Base-by-base conservation (phyloP, 2,113 vertebrate genomes). In the Petromus typicus region DNA sequence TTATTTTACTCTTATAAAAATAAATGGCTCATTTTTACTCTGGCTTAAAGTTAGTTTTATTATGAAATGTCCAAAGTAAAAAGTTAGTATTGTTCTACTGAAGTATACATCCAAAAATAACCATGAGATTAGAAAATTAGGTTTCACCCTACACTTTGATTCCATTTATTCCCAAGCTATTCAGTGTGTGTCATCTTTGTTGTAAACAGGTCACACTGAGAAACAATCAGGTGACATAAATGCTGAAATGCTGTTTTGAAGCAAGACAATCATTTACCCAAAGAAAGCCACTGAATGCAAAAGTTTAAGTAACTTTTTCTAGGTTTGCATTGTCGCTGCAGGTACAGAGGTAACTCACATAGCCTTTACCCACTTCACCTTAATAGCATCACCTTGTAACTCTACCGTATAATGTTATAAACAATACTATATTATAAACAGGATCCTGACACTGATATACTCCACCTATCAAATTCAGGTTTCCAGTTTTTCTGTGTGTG, bases 1-100 rank as follows among this genome's bases (percentile, higher is more conserved):
- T 96, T 34, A 43, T 91, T 92, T 96, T 94, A 51, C 61, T 90
- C 64, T 83, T 43, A 85, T 76, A 66, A 63, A 95, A 95, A 63
- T 73, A 90, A 78, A 66, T 76, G 40, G 4, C n/a, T 73, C 7
- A 34, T 30, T 95, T 97, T 92, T 83, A 93, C 92, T 96, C 48
- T 95, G 18, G 20, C 63, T 89, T 51, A 81, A 95, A 93, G 18
- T 61, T 95, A 11, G 90, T 94, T 90, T 91, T 92, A 7, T n/a
- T 17, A 17, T 61, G 48, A 83, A 91, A 94, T 73, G 20, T 66
- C 69, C 23, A 63, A 16, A 64, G 17, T 16, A 20, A 84, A 79
- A 59, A 93, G n/a, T 0, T 0, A 0, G 32, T 30, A 79, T 23
- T 67, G 16, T 86, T 16, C 18, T 82, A 69, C 0, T 86, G 48